These are phyloP conservation scores for Lepisosteus osseus DNA, from an alignment of 2,113 vertebrate species.

Conservation along the genomic window DNA sequence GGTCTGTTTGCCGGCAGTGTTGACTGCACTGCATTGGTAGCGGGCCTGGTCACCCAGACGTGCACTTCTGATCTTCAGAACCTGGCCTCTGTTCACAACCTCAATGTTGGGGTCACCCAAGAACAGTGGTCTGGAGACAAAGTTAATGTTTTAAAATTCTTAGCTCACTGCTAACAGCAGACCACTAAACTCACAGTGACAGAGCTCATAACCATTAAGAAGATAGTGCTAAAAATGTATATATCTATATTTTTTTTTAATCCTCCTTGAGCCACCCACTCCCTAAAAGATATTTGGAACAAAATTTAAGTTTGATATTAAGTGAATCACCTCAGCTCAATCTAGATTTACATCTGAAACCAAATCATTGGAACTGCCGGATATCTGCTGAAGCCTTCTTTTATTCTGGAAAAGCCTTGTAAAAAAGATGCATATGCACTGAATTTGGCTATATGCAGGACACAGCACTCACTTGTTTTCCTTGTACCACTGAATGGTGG, in stretches of 20 bases:
- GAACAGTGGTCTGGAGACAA: slow-evolving; percentile 74
- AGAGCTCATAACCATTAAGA: too few relatives aligned
- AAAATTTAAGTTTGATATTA: too few relatives aligned
- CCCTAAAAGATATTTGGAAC: too few relatives aligned
- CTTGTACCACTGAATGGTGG: slow-evolving; percentile 90
- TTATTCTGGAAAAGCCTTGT: too few relatives aligned
- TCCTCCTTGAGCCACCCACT: too few relatives aligned
- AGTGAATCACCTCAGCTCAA: background rate
- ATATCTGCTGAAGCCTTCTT: too few relatives aligned
- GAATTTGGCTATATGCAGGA: background rate
- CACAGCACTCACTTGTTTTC: slow-evolving; percentile 84
- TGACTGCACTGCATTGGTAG: slow-evolving; percentile 84
- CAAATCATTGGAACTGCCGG: too few relatives aligned
- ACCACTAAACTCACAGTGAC: background rate
- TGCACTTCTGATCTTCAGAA: slow-evolving; percentile 74
- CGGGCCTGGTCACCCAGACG: slow-evolving; percentile 84
- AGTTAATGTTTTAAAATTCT: background rate
- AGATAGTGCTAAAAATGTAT: too few relatives aligned
- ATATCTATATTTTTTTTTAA: too few relatives aligned
- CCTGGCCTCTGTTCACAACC: slow-evolving; percentile 74
- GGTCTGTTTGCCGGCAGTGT: slow-evolving; percentile 80
- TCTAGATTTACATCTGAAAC: too few relatives aligned
- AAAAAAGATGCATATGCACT: too few relatives aligned
- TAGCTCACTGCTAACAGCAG: background rate
- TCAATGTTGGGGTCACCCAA: slow-evolving; percentile 80